A percentile compares a stretch with the other conserved stretches of the same genome.
Conservation (phyloP, 2,888 invertebrate species). For the Sericinus montela region DNA sequence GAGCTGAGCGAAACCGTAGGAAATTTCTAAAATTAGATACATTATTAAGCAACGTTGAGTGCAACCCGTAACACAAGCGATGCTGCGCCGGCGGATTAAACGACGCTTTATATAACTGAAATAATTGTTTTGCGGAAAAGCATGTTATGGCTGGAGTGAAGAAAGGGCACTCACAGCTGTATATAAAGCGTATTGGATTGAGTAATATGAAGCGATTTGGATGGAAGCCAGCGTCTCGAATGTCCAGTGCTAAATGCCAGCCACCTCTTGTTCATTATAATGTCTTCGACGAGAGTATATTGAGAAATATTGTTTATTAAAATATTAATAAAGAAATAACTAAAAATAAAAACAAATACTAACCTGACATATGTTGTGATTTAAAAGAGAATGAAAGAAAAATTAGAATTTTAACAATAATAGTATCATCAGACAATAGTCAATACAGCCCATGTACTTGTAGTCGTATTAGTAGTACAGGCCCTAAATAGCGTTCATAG, state of each 20-base stretch:
- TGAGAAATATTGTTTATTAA: no score
- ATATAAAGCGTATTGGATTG: slow-evolving; percentile 69
- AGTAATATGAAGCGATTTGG: slow-evolving; percentile 72
- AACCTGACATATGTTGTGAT: no score
- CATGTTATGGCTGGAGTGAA: slow-evolving; percentile 58
- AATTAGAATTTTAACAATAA: no score
- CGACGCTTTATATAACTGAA: slow-evolving; percentile 43
- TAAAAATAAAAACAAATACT: no score
- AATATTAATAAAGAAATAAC: no score
- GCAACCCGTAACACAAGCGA: slow-evolving; percentile 20
- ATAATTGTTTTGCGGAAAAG: slow-evolving; percentile 58
- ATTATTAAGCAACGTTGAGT: slow-evolving; percentile 37
- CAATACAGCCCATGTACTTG: no score
- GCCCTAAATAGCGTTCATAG: no score
- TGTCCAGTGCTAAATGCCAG: slow-evolving; percentile 60
- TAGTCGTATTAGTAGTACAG: no score
- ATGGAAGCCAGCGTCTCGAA: slow-evolving; percentile 70
- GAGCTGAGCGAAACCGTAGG: slow-evolving; percentile 40
- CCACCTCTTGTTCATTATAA: slow-evolving; percentile 24
- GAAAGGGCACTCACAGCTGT: slow-evolving; percentile 61
- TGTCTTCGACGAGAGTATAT: slow-evolving; percentile 1
- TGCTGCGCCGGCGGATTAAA: slow-evolving; percentile 33
- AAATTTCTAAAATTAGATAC: slow-evolving; percentile 45
- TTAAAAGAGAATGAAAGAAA: no score
- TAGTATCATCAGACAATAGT: no score